Evolutionary conservation across 2,888 invertebrate species (phyloP), one percentile per base, ranked within the genome.

Genomic region (Andrena flavipes): DNA sequence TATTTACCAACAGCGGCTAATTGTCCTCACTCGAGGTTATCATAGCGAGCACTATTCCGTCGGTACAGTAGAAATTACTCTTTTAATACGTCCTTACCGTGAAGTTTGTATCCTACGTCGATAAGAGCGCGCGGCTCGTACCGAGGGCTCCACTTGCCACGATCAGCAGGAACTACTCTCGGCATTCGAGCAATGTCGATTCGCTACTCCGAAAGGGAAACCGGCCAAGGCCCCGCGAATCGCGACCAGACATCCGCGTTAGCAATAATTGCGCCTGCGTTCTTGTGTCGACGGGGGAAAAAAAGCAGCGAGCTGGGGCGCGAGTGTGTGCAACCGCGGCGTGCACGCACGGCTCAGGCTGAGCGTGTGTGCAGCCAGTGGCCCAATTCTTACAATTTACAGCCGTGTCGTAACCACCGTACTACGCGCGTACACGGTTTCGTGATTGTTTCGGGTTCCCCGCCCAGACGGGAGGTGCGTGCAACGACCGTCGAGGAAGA

Each of bases 191-290:
- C 65, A 74, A 67, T 67, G 79, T 56, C 75, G 76, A 84, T 79
- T 80, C 80, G 75, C 75, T 65, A 49, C 76, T 78, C 74, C 87
- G 92, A 92, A 92, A 93, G 91, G 91, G 90, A 93, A 93, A 93
- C 91, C 92, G 93, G 93, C 92, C 93, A 93, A 93, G 93, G 93
- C 91, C 91, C 87, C 87, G 83, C 88, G 89, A 92, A 92, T 91
- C 89, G 92, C 91, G 89, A 92, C 88, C 91, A 91, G 92, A 93
- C 91, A 93, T 93, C 93, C 93, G 93, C 92, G 92, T 93, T 92
- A 92, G 76, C 91, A 91, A 92, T 93, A 93, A 93, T 92, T 91
- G 90, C 90, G 88, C 87, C 85, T 88, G 88, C 85, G 89, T 90
- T 89, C 89, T 90, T 88, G 90, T 89, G 76, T 20, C 87, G 79